These are phyloP conservation scores for Drosophila antonietae DNA, from an alignment of 2,888 invertebrate species.

Conservation along the genomic window DNA sequence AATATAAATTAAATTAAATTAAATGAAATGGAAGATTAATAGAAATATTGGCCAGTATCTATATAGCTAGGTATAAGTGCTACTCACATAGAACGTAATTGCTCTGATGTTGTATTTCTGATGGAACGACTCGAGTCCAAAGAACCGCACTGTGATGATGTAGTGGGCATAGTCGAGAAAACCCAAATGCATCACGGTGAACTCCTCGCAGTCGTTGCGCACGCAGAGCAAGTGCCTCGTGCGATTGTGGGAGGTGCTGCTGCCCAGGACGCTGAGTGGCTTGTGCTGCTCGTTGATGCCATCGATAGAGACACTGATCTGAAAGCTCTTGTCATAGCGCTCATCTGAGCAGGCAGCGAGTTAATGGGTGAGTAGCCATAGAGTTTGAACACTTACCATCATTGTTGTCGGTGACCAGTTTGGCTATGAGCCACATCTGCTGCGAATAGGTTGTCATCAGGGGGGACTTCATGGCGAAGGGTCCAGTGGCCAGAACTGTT, in stretches of 20 bases:
- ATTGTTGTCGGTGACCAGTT: conserved; percentile 92
- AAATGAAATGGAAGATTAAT: no score
- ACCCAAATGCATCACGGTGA: conserved; percentile 94
- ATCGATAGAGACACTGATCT: conserved; percentile 93
- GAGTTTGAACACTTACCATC: conserved; percentile 87
- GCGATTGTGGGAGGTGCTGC: conserved; percentile 89
- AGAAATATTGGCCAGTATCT: no score
- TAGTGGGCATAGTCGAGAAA: conserved; percentile 95
- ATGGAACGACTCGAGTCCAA: conserved; percentile 93
- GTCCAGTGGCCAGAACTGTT: conserved; percentile 90
- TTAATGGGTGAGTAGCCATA: neutral
- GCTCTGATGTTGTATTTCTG: conserved; percentile 93
- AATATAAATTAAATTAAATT: no score
- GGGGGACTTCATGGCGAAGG: conserved; percentile 94
- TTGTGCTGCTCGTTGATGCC: conserved; percentile 92
- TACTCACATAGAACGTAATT: conserved; percentile 93
- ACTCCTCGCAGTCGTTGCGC: conserved; percentile 93
- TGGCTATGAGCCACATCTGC: conserved; percentile 96
- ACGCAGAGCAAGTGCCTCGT: conserved; percentile 93
- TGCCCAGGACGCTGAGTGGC: conserved; percentile 88
- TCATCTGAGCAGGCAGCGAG: conserved; percentile 87
- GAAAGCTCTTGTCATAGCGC: conserved; percentile 95
- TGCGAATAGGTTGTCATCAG: conserved; percentile 94
- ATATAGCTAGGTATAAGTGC: no score
- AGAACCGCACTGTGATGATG: conserved; percentile 92